A percentile compares a stretch with the other conserved stretches of the same genome.
Evolutionary conservation across 1,140 invertebrate species (phyloP).

Genomic region (Euura lappo): DNA sequence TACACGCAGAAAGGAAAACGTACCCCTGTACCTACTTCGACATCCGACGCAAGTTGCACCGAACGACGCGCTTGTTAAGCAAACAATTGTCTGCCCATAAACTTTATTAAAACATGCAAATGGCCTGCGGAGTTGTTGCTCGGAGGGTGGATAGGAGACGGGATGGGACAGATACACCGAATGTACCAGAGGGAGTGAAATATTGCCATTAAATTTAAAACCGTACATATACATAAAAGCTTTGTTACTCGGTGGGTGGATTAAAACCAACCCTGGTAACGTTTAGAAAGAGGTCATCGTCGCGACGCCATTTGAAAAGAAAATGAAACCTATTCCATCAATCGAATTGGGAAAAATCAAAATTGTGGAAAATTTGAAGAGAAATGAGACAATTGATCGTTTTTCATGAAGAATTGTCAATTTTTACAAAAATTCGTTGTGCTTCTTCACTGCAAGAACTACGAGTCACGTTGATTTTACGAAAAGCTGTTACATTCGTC

Average conservation of each 20-base stretch:
- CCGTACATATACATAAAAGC: not conserved
- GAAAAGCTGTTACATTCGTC: too few species aligned
- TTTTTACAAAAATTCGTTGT: too few species aligned
- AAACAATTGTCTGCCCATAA: conserved; percentile 5
- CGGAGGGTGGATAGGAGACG: not conserved
- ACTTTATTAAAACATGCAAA: conserved; percentile 7
- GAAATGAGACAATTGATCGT: too few species aligned
- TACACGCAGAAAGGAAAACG: not conserved
- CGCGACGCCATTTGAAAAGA: conserved; percentile 10
- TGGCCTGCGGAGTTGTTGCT: not conserved
- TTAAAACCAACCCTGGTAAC: conserved; percentile 33
- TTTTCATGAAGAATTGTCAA: too few species aligned
- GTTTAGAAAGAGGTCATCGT: conserved; percentile 46
- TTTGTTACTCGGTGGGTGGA: not conserved
- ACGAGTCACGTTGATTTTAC: too few species aligned
- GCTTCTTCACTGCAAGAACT: too few species aligned
- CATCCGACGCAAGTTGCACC: not conserved
- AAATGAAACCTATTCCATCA: too few species aligned
- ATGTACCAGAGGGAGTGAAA: not conserved
- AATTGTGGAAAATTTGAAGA: too few species aligned
- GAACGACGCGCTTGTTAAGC: not conserved
- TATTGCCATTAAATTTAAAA: not conserved
- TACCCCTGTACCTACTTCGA: not conserved
- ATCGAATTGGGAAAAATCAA: too few species aligned
- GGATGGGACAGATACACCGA: not conserved